Evolutionary conservation across 2,888 invertebrate species (phyloP).

Genomic region (Aproaerema taeniolella): DNA sequence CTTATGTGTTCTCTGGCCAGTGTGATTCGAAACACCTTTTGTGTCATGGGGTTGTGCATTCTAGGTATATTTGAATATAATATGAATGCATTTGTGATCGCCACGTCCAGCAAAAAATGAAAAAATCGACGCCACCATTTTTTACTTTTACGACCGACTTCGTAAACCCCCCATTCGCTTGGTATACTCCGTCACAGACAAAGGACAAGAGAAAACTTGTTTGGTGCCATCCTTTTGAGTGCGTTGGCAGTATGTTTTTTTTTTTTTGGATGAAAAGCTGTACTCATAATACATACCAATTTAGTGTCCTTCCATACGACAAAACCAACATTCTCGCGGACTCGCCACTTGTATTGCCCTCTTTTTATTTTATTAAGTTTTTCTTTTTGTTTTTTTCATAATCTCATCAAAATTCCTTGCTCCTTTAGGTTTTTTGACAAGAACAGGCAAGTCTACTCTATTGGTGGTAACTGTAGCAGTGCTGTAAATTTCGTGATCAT

Average conservation of each 20-base stretch:
- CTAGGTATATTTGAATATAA: not conserved
- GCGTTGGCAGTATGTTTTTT: conserved; percentile 15
- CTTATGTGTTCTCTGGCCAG: too few species aligned
- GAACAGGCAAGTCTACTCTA: conserved; percentile 16
- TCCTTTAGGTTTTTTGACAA: too few species aligned
- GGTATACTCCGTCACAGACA: conserved; percentile 24
- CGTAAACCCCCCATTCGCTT: conserved; percentile 9
- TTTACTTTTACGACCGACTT: conserved; percentile 29
- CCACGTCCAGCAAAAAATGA: conserved; percentile 24
- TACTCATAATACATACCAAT: conserved; percentile 16
- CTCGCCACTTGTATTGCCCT: too few species aligned
- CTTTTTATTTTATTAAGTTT: too few species aligned
- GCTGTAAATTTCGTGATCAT: conserved; percentile 14
- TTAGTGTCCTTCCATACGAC: conserved; percentile 18
- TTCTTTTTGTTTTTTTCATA: too few species aligned
- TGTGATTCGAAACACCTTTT: too few species aligned
- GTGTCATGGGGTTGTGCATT: too few species aligned
- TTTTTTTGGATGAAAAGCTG: conserved; percentile 16
- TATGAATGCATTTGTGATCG: conserved; percentile 24
- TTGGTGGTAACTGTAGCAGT: conserved; percentile 17
- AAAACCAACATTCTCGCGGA: too few species aligned
- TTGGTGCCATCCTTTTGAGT: conserved; percentile 28
- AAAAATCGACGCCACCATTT: conserved; percentile 26
- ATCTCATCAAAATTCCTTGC: too few species aligned
- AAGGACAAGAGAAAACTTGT: conserved; percentile 24